A percentile compares a stretch with the other conserved stretches of the same genome.
These are phyloP conservation scores for Pitta sordida DNA, from an alignment of 2,113 vertebrate species.

Conservation along the genomic window DNA sequence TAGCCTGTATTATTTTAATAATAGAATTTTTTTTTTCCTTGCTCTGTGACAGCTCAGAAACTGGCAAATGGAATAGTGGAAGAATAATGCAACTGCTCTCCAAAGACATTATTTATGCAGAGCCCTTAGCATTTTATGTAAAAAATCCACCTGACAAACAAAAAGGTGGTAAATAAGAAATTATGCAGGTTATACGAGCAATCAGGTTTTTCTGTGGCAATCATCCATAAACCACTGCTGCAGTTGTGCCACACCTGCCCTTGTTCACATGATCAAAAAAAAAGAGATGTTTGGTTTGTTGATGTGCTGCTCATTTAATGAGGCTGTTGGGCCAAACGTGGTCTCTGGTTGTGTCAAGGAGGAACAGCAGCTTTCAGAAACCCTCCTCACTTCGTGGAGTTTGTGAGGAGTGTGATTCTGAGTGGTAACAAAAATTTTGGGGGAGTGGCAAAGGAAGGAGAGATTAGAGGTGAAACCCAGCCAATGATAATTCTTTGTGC, in stretches of 20 bases:
- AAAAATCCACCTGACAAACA: not conserved
- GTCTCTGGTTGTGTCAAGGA: not conserved
- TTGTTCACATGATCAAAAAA: not conserved
- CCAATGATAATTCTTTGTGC: not conserved
- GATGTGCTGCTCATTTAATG: not conserved
- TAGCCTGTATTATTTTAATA: not conserved
- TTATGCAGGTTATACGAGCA: not conserved
- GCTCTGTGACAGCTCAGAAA: not conserved
- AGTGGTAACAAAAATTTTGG: not conserved
- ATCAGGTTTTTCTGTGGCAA: not conserved
- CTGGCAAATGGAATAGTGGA: not conserved
- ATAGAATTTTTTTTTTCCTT: not conserved
- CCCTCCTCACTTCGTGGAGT: not conserved
- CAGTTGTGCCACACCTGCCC: not conserved
- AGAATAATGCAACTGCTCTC: not conserved
- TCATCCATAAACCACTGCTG: not conserved
- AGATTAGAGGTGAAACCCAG: not conserved
- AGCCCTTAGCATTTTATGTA: not conserved
- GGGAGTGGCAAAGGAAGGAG: not conserved
- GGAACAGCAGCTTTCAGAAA: not conserved
- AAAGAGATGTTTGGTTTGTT: not conserved
- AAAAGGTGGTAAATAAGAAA: not conserved
- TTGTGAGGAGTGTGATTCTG: not conserved
- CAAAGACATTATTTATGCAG: not conserved
- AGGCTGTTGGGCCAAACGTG: not conserved